Evolutionary conservation across 2,797 vertebrate species (phyloP).

Genomic region (Ibycter americanus): DNA sequence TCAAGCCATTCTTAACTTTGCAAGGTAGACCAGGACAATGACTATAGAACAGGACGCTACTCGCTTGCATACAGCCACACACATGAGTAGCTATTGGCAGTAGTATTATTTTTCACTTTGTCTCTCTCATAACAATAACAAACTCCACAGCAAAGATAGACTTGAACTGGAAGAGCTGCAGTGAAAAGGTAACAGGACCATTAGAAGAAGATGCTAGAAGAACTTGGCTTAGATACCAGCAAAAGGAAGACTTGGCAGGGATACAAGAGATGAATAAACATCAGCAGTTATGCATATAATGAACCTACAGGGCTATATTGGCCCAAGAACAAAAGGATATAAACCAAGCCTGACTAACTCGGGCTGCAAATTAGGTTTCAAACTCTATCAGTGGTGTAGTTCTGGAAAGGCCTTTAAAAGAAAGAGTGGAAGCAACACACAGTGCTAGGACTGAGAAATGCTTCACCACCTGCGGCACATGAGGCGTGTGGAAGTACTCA

Average conservation of each 20-base stretch:
- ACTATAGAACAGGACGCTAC: neutral
- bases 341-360: neutral
- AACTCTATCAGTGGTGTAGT: neutral
- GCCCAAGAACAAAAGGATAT: neutral
- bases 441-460: neutral
- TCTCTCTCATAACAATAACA: neutral
- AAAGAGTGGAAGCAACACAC: neutral
- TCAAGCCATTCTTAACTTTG: neutral
- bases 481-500: neutral
- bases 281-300: conserved; percentile 6
- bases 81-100: neutral
- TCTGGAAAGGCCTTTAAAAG: neutral
- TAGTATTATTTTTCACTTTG: neutral
- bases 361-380: neutral
- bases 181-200: neutral
- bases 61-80: neutral
- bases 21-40: neutral
- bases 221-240: neutral
- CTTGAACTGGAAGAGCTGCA: neutral
- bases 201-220: neutral
- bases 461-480: neutral
- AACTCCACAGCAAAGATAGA: neutral
- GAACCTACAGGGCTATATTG: neutral
- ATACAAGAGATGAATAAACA: neutral
- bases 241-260: neutral